Evolutionary conservation across 2,797 vertebrate species (phyloP).

Genomic region (Chaenodraco wilsoni): DNA sequence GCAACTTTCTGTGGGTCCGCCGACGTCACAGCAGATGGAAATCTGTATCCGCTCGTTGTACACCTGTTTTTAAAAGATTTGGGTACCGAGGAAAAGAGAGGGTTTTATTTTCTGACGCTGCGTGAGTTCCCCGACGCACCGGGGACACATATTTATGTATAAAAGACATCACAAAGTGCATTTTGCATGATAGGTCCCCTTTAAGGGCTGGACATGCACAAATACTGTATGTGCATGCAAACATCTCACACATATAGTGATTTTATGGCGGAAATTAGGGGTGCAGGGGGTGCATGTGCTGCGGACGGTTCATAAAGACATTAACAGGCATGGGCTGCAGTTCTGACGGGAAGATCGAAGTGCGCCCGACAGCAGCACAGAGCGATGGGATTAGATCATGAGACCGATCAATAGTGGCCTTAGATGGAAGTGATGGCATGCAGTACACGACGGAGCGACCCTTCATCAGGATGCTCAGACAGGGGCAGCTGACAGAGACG

Average conservation of each 20-base stretch:
- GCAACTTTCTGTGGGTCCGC: too few species aligned
- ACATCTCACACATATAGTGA: slow-evolving; percentile 23
- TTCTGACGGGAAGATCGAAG: slow-evolving; percentile 61
- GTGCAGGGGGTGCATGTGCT: slow-evolving; percentile 16
- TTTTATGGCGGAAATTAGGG: slow-evolving; percentile 44
- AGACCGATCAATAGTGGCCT: slow-evolving; percentile 65
- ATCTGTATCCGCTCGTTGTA: too few species aligned
- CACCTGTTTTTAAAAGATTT: too few species aligned
- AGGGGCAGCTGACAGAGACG: slow-evolving; percentile 46
- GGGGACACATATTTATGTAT: too few species aligned
- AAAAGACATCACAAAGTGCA: too few species aligned
- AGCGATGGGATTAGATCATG: slow-evolving; percentile 73
- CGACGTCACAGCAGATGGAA: too few species aligned
- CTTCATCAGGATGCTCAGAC: slow-evolving; percentile 22
- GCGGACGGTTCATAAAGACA: slow-evolving; percentile 73
- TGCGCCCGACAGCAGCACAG: slow-evolving; percentile 46
- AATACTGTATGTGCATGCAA: background rate
- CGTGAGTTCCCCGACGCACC: too few species aligned
- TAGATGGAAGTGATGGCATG: slow-evolving; percentile 57
- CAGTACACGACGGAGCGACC: slow-evolving; percentile 43
- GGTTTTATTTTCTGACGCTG: too few species aligned
- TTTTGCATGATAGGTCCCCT: too few species aligned
- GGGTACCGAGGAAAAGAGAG: too few species aligned
- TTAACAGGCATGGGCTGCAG: slow-evolving; percentile 53
- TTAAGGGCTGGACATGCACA: slow-evolving; percentile 13